Conservation (phyloP, 2,797 vertebrate genomes). For the Argyrosomus regius region DNA sequence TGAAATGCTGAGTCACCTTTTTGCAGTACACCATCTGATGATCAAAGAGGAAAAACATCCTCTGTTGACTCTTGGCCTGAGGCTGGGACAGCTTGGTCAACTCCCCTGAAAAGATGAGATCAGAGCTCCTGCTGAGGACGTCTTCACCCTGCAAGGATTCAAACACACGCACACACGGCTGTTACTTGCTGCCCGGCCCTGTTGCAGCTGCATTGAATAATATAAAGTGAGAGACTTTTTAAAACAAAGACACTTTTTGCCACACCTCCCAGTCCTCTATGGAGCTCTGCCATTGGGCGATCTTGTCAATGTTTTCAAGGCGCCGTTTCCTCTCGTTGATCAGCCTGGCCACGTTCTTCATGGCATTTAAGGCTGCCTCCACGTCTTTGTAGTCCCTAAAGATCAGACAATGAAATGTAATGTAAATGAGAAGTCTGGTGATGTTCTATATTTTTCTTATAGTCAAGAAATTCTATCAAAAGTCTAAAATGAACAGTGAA, state of each 20-base stretch:
- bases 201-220: neutral
- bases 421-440: neutral
- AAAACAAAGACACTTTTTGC: neutral
- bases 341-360: constrained; percentile 96
- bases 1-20: constrained; percentile 85
- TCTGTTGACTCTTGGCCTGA: constrained; percentile 94
- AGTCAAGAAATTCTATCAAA: neutral
- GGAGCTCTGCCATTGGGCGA: constrained; percentile 96
- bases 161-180: constrained; percentile 24
- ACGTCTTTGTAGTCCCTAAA: constrained; percentile 95
- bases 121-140: constrained; percentile 93
- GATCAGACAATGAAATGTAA: constrained; percentile 5
- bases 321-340: constrained; percentile 96
- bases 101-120: constrained; percentile 96
- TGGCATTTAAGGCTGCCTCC: constrained; percentile 94
- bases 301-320: constrained; percentile 97
- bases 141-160: constrained; percentile 90
- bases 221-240: neutral
- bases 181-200: neutral
- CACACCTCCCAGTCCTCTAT: constrained; percentile 97
- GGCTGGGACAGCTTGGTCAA: constrained; percentile 92
- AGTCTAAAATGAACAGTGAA: neutral
- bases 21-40: constrained; percentile 98
- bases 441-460: neutral
- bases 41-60: constrained; percentile 98